Conservation (phyloP, 2,888 invertebrate genomes). For the Nymphalis urticae region DNA sequence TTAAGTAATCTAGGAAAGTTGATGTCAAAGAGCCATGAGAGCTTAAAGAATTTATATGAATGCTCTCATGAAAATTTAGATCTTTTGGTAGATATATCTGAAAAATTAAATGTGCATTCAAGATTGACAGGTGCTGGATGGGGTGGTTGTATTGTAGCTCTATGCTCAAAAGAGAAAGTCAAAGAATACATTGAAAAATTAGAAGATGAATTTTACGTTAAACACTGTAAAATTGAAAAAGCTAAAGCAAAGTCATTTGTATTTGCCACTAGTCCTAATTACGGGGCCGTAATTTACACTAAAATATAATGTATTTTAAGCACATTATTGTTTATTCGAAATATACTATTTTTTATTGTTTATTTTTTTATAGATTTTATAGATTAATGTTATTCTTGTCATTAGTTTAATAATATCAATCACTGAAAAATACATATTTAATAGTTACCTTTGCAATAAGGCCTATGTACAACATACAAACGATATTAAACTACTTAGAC, state of each 20-base stretch:
- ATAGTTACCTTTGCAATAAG: not conserved
- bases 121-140: conserved; percentile 98
- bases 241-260: conserved; percentile 81
- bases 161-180: conserved; percentile 85
- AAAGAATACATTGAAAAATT: conserved; percentile 85
- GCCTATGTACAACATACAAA: not conserved
- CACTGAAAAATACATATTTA: not conserved
- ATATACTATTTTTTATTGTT: conserved; percentile 4
- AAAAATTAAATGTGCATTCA: conserved; percentile 88
- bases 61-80: conserved; percentile 96
- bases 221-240: conserved; percentile 76
- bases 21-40: conserved; percentile 94
- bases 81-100: conserved; percentile 87
- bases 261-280: conserved; percentile 88
- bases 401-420: conserved; percentile 1
- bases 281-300: conserved; percentile 83
- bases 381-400: not conserved
- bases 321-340: not conserved
- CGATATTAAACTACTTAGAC: no score
- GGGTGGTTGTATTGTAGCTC: conserved; percentile 98
- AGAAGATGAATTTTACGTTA: conserved; percentile 86
- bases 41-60: conserved; percentile 92
- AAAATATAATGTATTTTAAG: conserved; percentile 27
- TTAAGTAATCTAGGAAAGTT: conserved; percentile 86
- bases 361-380: not conserved